A percentile compares a stretch with the other conserved stretches of the same genome.
Conservation (phyloP, 2,113 vertebrate species). For the Varanus komodoensis region DNA sequence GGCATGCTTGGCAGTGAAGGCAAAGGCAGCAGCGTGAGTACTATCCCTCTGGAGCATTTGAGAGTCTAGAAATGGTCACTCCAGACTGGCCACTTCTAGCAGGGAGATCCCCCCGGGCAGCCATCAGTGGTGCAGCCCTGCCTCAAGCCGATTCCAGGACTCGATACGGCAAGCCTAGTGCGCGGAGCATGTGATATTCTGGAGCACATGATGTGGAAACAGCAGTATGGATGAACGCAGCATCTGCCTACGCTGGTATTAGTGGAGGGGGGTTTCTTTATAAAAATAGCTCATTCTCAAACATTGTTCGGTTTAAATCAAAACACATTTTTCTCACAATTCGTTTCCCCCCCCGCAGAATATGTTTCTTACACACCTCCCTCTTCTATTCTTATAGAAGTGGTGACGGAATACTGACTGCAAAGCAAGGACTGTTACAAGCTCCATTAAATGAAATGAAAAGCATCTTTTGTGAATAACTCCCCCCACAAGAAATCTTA, state of each 20-base stretch:
- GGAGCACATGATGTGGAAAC: neutral
- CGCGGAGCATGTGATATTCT: neutral
- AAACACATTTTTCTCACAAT: slow-evolving; percentile 54
- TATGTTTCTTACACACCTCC: slow-evolving; percentile 53
- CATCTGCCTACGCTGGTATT: neutral
- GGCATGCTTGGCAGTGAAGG: neutral
- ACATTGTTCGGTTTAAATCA: slow-evolving; percentile 39
- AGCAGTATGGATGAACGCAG: neutral
- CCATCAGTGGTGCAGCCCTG: neutral
- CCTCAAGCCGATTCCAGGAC: neutral
- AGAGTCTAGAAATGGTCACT: neutral
- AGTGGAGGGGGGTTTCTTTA: neutral
- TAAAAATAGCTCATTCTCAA: slow-evolving; percentile 7
- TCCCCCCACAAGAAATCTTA: slow-evolving; percentile 80
- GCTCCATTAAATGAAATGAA: slow-evolving; percentile 78
- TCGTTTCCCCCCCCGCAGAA: slow-evolving; percentile 61
- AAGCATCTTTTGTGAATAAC: slow-evolving; percentile 85
- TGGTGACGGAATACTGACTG: slow-evolving; percentile 75
- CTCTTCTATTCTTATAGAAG: slow-evolving; percentile 56
- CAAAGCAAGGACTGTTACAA: slow-evolving; percentile 78
- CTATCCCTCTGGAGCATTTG: neutral
- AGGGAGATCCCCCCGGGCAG: neutral
- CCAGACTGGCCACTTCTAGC: neutral
- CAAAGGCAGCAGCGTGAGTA: neutral
- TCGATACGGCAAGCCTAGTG: neutral